A percentile compares a stretch with the other conserved stretches of the same genome.
These are phyloP conservation scores for Choristoneura rosaceana DNA, from an alignment of 2,888 invertebrate genomes.

Conservation along the genomic window DNA sequence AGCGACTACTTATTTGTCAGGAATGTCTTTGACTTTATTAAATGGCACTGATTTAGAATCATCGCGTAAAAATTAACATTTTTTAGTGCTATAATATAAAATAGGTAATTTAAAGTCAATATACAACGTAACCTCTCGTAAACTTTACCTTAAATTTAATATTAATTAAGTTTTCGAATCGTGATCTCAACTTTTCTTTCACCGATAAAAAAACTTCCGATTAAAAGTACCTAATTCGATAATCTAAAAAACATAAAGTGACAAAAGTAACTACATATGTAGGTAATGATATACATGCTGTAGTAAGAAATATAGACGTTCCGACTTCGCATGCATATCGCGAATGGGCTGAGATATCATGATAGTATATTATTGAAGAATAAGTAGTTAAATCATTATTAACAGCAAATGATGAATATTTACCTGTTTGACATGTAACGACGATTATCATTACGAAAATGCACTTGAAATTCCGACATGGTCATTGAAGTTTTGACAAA, in stretches of 20 bases:
- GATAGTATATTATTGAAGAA: conserved; percentile 48
- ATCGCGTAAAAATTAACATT: conserved; percentile 28
- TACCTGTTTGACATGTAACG: conserved; percentile 50
- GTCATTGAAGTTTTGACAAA: conserved; percentile 25
- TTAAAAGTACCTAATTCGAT: conserved; percentile 9
- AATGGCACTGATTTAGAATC: conserved; percentile 11
- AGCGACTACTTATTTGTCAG: conserved; percentile 1
- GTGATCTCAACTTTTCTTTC: conserved; percentile 34
- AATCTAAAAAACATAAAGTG: conserved; percentile 24
- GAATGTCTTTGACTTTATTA: conserved; percentile 2
- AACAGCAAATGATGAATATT: conserved; percentile 45
- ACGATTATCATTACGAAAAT: conserved; percentile 46
- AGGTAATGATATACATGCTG: conserved; percentile 52
- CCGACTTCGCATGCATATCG: conserved; percentile 61
- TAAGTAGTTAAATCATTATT: conserved; percentile 37
- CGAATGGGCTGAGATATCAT: conserved; percentile 52
- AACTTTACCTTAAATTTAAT: conserved; percentile 26
- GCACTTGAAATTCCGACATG: conserved; percentile 50
- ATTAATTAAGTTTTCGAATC: conserved; percentile 13
- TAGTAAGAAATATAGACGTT: conserved; percentile 27
- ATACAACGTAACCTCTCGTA: conserved; percentile 30
- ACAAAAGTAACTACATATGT: conserved; percentile 9
- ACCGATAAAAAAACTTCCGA: conserved; percentile 18
- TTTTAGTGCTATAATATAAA: conserved; percentile 33
- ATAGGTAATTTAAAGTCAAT: conserved; percentile 27